These are phyloP conservation scores for Chionodraco myersi DNA, from an alignment of 2,113 vertebrate genomes.

Conservation along the genomic window DNA sequence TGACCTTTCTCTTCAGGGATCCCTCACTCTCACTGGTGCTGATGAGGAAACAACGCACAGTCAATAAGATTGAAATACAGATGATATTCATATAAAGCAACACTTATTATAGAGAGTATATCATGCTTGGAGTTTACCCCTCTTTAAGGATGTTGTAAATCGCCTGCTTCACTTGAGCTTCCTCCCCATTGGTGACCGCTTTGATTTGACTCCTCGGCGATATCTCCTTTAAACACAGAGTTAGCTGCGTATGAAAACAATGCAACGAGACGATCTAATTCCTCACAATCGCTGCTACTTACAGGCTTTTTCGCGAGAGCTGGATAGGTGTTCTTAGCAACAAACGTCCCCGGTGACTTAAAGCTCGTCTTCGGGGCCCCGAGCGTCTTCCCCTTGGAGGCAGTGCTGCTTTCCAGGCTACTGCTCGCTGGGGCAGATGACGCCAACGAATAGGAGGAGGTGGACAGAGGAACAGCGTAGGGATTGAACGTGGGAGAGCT, in stretches of 20 bases:
- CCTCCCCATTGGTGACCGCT: constrained; percentile 64
- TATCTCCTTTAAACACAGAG: constrained; percentile 83
- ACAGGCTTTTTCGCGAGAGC: constrained; percentile 85
- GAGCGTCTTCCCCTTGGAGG: constrained; percentile 63
- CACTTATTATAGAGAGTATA: no score
- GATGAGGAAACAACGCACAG: constrained; percentile 21
- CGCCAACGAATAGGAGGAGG: constrained; percentile 34
- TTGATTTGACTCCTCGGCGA: constrained; percentile 81
- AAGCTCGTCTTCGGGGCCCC: constrained; percentile 62
- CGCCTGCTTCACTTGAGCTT: constrained; percentile 79
- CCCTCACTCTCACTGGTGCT: constrained; percentile 85
- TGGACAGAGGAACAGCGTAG: constrained; percentile 51
- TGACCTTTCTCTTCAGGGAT: constrained; percentile 81
- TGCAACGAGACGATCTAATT: constrained; percentile 18
- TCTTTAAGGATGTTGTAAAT: constrained; percentile 86
- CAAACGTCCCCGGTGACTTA: constrained; percentile 66
- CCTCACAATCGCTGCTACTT: constrained; percentile 32
- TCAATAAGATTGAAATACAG: neutral
- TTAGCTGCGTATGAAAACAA: neutral
- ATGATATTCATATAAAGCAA: neutral
- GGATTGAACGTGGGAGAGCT: constrained; percentile 73
- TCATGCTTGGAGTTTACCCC: constrained; percentile 77
- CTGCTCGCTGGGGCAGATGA: constrained; percentile 42
- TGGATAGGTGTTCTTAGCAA: constrained; percentile 69
- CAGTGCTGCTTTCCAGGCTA: constrained; percentile 63